phyloP scores from a whole-genome alignment of 2,113 vertebrate species.

The Falcunculus frontatus region DNA sequence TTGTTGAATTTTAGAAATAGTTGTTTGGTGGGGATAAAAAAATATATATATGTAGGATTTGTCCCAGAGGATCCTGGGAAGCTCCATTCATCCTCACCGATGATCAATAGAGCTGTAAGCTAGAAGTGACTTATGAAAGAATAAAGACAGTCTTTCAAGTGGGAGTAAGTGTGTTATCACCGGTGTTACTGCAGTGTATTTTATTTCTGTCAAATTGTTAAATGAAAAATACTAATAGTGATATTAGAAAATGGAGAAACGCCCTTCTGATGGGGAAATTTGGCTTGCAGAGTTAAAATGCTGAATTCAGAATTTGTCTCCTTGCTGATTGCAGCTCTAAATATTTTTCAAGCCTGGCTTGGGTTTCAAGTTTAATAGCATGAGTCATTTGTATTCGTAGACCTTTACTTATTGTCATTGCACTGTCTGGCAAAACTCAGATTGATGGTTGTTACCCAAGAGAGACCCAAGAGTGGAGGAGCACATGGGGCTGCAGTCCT shows the following conservation, averaged over 20 bases:
- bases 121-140: constrained; percentile 64
- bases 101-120: constrained; percentile 64
- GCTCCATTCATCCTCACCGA: constrained; percentile 61
- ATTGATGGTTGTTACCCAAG: constrained; percentile 45
- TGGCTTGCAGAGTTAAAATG: constrained; percentile 26
- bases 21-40: constrained; percentile 62
- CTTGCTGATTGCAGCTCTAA: constrained; percentile 8
- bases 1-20: constrained; percentile 70
- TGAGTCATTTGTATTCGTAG: constrained; percentile 58
- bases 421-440: constrained; percentile 48
- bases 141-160: constrained; percentile 64
- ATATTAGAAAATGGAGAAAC: constrained; percentile 58
- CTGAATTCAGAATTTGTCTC: constrained; percentile 61
- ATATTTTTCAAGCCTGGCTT: constrained; percentile 54
- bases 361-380: constrained; percentile 56
- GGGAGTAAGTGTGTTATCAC: constrained; percentile 53
- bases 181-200: constrained; percentile 5
- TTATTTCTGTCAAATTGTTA: constrained; percentile 66
- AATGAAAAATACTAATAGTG: constrained; percentile 63
- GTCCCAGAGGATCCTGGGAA: constrained; percentile 68
- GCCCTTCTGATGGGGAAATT: background rate
- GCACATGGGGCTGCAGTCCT: background rate
- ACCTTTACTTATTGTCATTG: constrained; percentile 66
- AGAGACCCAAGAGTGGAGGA: constrained; percentile 10
- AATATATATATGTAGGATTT: constrained; percentile 64